These are phyloP conservation scores for Alosa sapidissima DNA, from an alignment of 2,797 vertebrate genomes.

Conservation along the genomic window DNA sequence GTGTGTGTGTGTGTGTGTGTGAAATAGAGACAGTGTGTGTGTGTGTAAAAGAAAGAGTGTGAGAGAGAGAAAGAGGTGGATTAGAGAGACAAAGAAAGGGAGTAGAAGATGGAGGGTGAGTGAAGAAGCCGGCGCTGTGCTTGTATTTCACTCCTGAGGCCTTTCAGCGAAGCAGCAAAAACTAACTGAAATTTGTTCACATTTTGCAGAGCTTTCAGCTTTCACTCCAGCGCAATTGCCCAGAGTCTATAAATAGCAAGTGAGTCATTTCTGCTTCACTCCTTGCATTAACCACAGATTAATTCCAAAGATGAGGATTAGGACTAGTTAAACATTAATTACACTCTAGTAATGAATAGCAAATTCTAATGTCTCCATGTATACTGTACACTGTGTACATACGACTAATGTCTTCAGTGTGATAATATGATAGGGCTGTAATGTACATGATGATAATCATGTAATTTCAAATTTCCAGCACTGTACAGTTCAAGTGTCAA, in stretches of 20 bases:
- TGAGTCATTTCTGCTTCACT: not conserved
- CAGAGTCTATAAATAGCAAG: not conserved
- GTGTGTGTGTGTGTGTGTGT: too few relatives aligned
- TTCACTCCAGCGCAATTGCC: not conserved
- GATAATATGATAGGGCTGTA: not conserved
- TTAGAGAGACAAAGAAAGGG: constrained; percentile 10
- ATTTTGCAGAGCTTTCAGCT: constrained; percentile 10
- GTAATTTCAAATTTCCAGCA: not conserved
- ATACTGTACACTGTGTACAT: not conserved
- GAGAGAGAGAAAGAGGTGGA: not conserved
- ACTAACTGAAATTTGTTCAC: not conserved
- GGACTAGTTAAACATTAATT: constrained; percentile 20
- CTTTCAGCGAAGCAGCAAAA: constrained; percentile 7
- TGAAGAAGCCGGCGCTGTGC: not conserved
- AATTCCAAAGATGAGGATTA: constrained; percentile 10
- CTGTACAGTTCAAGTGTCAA: not conserved
- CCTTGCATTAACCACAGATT: not conserved
- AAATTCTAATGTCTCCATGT: not conserved
- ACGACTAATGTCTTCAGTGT: not conserved
- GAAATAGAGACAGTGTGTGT: too few relatives aligned
- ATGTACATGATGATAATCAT: not conserved
- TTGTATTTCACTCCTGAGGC: constrained; percentile 16
- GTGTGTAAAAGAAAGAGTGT: too few relatives aligned
- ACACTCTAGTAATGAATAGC: not conserved
- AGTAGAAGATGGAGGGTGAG: not conserved